Base-by-base conservation (phyloP, 1,140 invertebrate genomes). In the Araneus ventricosus region DNA sequence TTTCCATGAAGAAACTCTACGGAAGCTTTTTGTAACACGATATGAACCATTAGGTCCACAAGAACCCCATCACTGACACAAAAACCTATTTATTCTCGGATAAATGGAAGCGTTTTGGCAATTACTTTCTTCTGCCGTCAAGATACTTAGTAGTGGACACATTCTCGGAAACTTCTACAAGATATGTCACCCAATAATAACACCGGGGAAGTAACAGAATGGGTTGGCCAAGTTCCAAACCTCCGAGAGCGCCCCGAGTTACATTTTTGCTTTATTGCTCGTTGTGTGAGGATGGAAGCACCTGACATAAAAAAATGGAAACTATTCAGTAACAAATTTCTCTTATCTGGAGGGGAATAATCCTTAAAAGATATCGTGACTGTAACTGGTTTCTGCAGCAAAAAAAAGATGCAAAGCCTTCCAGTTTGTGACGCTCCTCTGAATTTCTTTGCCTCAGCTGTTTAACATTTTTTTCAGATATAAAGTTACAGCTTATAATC, bases 331-430 rank as follows among this genome's bases (percentile, higher is more conserved):
- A 27, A 67, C 24, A 67, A 67, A 67, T 67, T 67, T 67, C n/a
- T 67, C n/a, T 67, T 67, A 67, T 67, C 63, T 27, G n/a, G 8
- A 30, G 63, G 10, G 63, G 63, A 67, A 67, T 67, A 67, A 67
- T 67, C 63, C 63, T 67, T 67, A 67, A 67, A 67, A 67, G 63
- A 67, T 67, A 67, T 67, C 63, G n/a, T 67, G n/a, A n/a, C 63
- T 27, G 63, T 67, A 67, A 67, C 63, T 67, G 27, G 63, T 67
- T 67, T 67, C 63, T 67, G 20, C 17, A 27, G 63, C n/a, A n/a
- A 67, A n/a, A 67, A 67, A 27, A n/a, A 67, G 10, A 67, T 27
- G 5, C 45, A 52, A 52, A 52, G 45, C 10, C 45, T 52, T 52
- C 10, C 17, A 10, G 45, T 10, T 45, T 52, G 45, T 52, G 17